Evolutionary conservation across 2,113 vertebrate genomes (phyloP).

Genomic region (Trachemys scripta): DNA sequence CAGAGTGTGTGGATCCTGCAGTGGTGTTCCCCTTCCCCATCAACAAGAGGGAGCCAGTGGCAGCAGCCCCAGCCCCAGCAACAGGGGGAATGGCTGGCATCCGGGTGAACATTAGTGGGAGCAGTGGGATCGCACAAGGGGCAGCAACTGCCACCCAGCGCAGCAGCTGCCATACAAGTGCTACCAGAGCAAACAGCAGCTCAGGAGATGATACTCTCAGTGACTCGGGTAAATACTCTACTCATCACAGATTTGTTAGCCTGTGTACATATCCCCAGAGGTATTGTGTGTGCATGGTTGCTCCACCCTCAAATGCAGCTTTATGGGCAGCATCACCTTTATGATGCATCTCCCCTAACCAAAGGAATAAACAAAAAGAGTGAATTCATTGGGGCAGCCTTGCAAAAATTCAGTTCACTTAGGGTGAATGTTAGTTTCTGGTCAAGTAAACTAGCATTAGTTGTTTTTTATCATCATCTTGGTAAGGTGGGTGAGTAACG

Average conservation of each 20-base stretch:
- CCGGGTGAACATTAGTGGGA: background rate
- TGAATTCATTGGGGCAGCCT: background rate
- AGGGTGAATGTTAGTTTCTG: background rate
- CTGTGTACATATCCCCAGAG: too few species aligned
- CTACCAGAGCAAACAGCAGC: slow-evolving; percentile 71
- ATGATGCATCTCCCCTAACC: background rate
- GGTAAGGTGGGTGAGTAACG: background rate
- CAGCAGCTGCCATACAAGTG: background rate
- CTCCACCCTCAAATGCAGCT: background rate
- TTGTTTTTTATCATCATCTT: background rate
- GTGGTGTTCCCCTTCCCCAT: slow-evolving; percentile 93
- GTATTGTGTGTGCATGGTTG: background rate
- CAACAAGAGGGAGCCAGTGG: slow-evolving; percentile 82
- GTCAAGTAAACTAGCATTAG: background rate
- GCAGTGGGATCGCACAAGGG: background rate
- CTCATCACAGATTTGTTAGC: background rate
- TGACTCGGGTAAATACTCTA: slow-evolving; percentile 89
- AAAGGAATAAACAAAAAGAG: background rate
- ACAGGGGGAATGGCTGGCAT: background rate
- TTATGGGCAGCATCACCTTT: background rate
- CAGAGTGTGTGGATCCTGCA: slow-evolving; percentile 92
- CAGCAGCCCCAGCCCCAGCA: slow-evolving; percentile 30
- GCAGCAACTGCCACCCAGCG: background rate
- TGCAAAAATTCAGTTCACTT: background rate
- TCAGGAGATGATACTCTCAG: slow-evolving; percentile 86